Conservation (phyloP, 2,797 vertebrate species). For the Falco peregrinus region DNA sequence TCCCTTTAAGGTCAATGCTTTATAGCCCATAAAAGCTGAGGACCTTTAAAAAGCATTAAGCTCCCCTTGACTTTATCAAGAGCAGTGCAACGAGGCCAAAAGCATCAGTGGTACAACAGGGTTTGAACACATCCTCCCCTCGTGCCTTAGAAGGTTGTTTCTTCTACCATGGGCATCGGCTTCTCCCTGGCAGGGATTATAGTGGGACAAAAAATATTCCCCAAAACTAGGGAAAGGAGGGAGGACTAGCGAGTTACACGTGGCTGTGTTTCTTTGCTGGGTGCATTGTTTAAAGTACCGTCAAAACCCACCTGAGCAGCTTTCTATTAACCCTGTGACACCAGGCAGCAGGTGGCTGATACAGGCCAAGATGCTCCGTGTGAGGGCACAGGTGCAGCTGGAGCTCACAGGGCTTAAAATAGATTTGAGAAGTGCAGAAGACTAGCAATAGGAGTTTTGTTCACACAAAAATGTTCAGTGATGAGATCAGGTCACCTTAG, state of each 20-base stretch:
- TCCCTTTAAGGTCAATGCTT: not conserved
- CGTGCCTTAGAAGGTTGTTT: not conserved
- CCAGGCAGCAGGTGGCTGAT: rapidly evolving
- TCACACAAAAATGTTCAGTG: rapidly evolving
- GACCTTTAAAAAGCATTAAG: not conserved
- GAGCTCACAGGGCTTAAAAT: not conserved
- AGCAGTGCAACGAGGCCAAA: not conserved
- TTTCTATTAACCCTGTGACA: not conserved
- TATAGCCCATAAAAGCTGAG: constrained; percentile 32
- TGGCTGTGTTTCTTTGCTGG: not conserved
- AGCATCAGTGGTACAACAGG: rapidly evolving
- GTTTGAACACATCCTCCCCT: not conserved
- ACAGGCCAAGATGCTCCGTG: not conserved
- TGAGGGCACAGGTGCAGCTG: not conserved
- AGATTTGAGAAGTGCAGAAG: not conserved
- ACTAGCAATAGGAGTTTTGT: not conserved
- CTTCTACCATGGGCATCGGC: not conserved
- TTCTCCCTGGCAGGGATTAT: not conserved
- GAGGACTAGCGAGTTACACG: rapidly evolving
- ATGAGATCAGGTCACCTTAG: not conserved
- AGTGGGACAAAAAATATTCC: not conserved
- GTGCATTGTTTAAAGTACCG: not conserved
- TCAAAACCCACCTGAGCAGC: not conserved
- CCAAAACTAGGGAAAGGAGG: not conserved
- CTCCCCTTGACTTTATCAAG: not conserved